Percentiles rank a stretch among this genome's conserved stretches.
These are phyloP conservation scores for Rana temporaria DNA, from an alignment of 2,113 vertebrate species.

Conservation along the genomic window DNA sequence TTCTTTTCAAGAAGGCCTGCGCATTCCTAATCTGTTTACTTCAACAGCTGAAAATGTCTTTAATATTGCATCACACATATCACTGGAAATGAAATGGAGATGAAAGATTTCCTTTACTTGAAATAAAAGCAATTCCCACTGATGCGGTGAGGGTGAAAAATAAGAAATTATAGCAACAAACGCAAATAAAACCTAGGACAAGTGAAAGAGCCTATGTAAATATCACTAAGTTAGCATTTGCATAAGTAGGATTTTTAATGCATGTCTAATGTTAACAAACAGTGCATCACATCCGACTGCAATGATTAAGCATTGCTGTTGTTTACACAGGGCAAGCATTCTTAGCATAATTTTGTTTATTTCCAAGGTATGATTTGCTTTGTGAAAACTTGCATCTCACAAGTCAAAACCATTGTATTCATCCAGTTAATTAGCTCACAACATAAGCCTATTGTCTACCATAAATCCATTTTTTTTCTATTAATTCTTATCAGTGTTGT, in stretches of 20 bases:
- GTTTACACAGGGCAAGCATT: conserved; percentile 55
- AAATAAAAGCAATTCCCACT: conserved; percentile 55
- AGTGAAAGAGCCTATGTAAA: conserved; percentile 61
- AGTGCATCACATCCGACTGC: conserved; percentile 59
- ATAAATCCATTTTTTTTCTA: conserved; percentile 42
- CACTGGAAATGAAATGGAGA: conserved; percentile 9
- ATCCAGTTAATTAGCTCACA: conserved; percentile 45
- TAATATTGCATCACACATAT: not conserved
- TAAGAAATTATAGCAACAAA: conserved; percentile 60
- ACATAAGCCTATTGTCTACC: conserved; percentile 43
- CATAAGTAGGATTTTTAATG: conserved; percentile 65
- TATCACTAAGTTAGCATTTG: conserved; percentile 63
- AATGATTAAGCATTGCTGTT: conserved; percentile 62
- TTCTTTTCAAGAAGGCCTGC: too few species aligned
- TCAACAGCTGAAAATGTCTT: too few species aligned
- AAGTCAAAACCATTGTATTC: conserved; percentile 19
- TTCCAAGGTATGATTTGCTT: conserved; percentile 44
- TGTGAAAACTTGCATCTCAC: not conserved
- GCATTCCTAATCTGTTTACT: too few species aligned
- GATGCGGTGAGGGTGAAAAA: conserved; percentile 53
- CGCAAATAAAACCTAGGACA: conserved; percentile 65
- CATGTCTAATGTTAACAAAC: conserved; percentile 62
- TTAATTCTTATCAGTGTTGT: conserved; percentile 47
- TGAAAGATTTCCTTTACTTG: conserved; percentile 49
- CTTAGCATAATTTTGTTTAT: conserved; percentile 46